phyloP scores from a whole-genome alignment of 2,888 invertebrate species.

The Nephrotoma appendiculata region DNA sequence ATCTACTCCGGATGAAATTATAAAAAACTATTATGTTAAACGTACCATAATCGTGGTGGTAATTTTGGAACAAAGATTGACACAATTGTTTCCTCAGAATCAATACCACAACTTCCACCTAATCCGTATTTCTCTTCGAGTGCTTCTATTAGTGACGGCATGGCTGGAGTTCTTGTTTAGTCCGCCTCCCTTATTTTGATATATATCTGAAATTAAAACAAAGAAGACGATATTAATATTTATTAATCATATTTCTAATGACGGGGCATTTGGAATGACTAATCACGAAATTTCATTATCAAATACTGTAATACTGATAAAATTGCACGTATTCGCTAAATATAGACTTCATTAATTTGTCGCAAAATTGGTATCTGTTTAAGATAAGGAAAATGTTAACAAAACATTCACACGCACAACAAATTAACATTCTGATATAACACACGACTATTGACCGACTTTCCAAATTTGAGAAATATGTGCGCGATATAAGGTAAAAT shows the following conservation, averaged over 20 bases:
- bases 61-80: constrained; percentile 78
- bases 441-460: neutral
- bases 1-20: neutral
- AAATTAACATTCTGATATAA: neutral
- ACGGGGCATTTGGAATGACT: too few species aligned
- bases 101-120: constrained; percentile 37
- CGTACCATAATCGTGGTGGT: constrained; percentile 43
- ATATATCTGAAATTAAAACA: neutral
- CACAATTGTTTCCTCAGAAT: constrained; percentile 36
- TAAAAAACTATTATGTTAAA: neutral
- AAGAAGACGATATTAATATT: neutral
- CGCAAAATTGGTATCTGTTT: too few species aligned
- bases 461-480: neutral
- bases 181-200: neutral
- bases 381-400: too few species aligned
- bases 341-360: too few species aligned
- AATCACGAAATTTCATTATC: neutral
- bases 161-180: constrained; percentile 26
- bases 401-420: too few species aligned
- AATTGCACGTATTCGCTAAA: neutral
- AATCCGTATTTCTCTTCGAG: constrained; percentile 72
- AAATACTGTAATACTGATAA: neutral
- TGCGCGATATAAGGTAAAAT: neutral
- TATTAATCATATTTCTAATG: too few species aligned
- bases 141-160: constrained; percentile 84